phyloP scores from a whole-genome alignment of 2,797 vertebrate genomes.

The Phalloptychus januarius region DNA sequence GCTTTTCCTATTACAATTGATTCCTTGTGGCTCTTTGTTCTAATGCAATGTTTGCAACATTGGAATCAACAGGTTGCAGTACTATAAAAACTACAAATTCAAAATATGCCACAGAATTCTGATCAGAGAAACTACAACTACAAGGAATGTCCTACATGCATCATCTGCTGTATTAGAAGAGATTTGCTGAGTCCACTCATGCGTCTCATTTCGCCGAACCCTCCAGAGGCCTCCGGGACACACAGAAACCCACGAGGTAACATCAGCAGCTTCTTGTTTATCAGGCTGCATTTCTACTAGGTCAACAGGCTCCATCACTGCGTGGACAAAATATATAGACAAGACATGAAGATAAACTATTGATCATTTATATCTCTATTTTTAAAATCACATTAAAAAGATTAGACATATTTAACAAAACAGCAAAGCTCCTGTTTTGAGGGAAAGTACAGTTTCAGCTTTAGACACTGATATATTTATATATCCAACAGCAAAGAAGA shows the following conservation, averaged over 20 bases:
- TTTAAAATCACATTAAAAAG: neutral
- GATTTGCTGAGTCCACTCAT: conserved; percentile 48
- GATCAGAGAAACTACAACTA: neutral
- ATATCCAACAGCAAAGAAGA: neutral
- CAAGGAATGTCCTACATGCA: conserved; percentile 23
- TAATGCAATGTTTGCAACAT: neutral
- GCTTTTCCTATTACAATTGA: neutral
- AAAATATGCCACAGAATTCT: neutral
- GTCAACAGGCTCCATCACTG: conserved; percentile 62
- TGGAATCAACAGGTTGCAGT: neutral
- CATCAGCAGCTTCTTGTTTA: conserved; percentile 8
- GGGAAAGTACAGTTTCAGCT: neutral
- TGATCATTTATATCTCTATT: neutral
- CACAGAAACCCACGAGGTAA: conserved; percentile 77
- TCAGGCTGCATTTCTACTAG: neutral
- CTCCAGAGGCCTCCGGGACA: conserved; percentile 76
- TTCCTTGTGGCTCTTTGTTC: neutral
- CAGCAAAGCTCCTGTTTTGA: neutral
- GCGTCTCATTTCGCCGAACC: conserved; percentile 61
- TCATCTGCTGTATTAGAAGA: conserved; percentile 12
- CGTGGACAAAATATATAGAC: neutral
- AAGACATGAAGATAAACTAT: neutral
- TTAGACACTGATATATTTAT: neutral
- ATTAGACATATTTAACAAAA: neutral
- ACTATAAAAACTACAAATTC: neutral